phyloP scores from a whole-genome alignment of 2,888 invertebrate genomes.

The Listrodromus nycthemerus region DNA sequence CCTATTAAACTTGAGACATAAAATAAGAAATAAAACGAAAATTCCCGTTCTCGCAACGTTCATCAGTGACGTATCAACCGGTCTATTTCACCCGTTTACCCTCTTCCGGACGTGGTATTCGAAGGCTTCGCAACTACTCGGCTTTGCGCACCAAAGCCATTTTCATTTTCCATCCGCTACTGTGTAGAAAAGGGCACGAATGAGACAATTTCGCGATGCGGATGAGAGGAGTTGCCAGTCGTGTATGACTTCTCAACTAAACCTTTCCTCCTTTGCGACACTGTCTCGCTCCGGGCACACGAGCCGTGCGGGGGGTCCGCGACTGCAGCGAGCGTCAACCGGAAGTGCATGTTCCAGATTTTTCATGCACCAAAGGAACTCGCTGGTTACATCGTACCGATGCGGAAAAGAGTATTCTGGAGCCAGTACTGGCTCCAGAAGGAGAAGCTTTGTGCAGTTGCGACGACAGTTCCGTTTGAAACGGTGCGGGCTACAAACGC shows the following conservation, averaged over 20 bases:
- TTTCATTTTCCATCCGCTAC: conserved; percentile 8
- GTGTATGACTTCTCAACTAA: conserved; percentile 36
- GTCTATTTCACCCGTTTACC: no score
- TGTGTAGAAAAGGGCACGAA: conserved; percentile 9
- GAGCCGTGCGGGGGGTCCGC: neutral
- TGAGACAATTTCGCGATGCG: conserved; percentile 15
- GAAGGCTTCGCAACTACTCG: no score
- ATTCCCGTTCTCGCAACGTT: no score
- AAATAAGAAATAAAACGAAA: no score
- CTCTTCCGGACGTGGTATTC: no score
- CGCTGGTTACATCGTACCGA: conserved; percentile 35
- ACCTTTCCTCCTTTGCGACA: conserved; percentile 28
- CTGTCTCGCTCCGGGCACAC: conserved; percentile 26
- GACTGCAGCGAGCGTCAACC: conserved; percentile 7
- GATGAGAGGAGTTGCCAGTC: conserved; percentile 4
- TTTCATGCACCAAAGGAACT: conserved; percentile 55
- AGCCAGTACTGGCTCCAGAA: conserved; percentile 16
- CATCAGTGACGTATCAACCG: no score
- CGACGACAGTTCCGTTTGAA: conserved; percentile 56
- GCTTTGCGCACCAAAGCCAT: conserved; percentile 8
- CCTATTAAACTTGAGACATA: no score
- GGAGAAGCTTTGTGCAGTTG: conserved; percentile 42
- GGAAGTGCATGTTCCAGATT: conserved; percentile 65
- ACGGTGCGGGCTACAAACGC: conserved; percentile 53
- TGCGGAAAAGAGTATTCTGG: conserved; percentile 37